Evolutionary conservation across 2,113 vertebrate genomes (phyloP), one percentile per base, ranked within the genome.

Genomic region (Charina bottae): DNA sequence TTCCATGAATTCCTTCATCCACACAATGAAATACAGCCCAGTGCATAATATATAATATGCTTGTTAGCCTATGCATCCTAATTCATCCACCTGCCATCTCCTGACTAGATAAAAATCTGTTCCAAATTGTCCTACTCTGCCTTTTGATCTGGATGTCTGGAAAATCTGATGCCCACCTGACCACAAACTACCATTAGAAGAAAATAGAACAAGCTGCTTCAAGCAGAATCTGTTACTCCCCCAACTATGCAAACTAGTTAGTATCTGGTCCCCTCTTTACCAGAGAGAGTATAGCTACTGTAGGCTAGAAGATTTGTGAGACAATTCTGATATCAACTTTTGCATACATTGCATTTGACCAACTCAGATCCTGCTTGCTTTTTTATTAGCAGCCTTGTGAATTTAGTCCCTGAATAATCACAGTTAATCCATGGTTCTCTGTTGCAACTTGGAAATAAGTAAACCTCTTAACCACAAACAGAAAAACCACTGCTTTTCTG

Each of bases 401-500:
- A 23, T 28, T 64, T 12, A 85, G 12, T 28, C 46, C 11, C 49
- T 55, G 84, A 55, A 55, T 85, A 85, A 85, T 53, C 84, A 85
- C 53, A 54, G n/a, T 55, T 85, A n/a, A 28, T 54, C 84, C 49
- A 78, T 78, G 17, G 2, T 42, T 78, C 33, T 78, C 72, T 78
- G 17, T 42, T 78, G 7, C 17, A 78, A 78, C 19, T 42, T 78
- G 33, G n/a, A 78, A 55, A 85, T 28, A 85, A 85, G 6, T 26
- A 28, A 85, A 53, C 26, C 84, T 54, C 26, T 17, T 54, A 85
- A 2, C 53, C 15, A 55, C 84, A 23, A 54, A n/a, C 7, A 85
- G 84, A 55, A 85, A 85, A 55, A 85, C 3, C 84, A 55, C 84
- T 85, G 84, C 53, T 54, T 85, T 85, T 85, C 84, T n/a, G 53